Evolutionary conservation across 2,113 vertebrate species (phyloP).

Genomic region (Hydrolagus affinis): DNA sequence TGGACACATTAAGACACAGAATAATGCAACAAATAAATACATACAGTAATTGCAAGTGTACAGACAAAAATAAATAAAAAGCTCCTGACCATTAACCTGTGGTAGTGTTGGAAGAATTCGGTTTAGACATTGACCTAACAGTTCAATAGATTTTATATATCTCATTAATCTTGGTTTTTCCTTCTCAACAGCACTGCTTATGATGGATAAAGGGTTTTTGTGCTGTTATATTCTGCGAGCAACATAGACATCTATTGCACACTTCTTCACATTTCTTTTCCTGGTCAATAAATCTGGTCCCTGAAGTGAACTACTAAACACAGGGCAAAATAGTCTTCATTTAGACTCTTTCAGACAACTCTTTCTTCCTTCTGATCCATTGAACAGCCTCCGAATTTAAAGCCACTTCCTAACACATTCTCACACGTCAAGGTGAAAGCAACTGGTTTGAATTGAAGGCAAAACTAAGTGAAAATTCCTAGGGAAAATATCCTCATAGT

Average conservation of each 20-base stretch:
- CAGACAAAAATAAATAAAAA: neutral
- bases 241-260: neutral
- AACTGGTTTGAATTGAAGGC: neutral
- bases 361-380: neutral
- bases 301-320: neutral
- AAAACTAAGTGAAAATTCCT: neutral
- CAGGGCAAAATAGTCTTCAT: neutral
- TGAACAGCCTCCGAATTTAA: neutral
- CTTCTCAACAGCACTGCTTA: too few relatives aligned
- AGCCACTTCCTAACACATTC: neutral
- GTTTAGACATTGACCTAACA: neutral
- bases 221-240: neutral
- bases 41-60: neutral
- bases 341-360: too few relatives aligned
- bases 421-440: neutral
- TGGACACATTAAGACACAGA: neutral
- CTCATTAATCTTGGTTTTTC: neutral
- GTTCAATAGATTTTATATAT: neutral
- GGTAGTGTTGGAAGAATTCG: neutral
- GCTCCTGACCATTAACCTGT: too few relatives aligned
- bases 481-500: neutral
- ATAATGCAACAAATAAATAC: neutral
- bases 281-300: neutral
- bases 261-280: neutral
- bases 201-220: neutral